A percentile compares a stretch with the other conserved stretches of the same genome.
These are phyloP conservation scores for Halcyon chelicuti DNA, from an alignment of 2,797 vertebrate genomes.

Conservation along the genomic window DNA sequence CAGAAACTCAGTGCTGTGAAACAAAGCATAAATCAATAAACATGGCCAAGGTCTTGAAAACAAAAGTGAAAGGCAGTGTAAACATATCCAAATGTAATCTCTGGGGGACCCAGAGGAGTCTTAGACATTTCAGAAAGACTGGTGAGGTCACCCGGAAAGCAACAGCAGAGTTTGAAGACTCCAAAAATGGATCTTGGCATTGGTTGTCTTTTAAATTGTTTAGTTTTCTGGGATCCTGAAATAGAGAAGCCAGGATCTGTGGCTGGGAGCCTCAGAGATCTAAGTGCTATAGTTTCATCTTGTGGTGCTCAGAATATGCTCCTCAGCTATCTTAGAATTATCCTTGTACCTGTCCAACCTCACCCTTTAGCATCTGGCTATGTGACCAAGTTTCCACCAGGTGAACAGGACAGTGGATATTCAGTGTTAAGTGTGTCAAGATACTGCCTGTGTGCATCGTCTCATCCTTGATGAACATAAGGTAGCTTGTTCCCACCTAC, in stretches of 20 bases:
- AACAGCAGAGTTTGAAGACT: neutral
- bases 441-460: neutral
- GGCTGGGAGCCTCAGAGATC: neutral
- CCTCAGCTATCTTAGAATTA: neutral
- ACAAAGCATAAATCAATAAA: conserved; percentile 65
- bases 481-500: neutral
- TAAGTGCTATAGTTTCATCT: neutral
- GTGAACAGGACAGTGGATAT: neutral
- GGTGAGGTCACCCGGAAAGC: neutral
- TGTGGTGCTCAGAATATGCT: neutral
- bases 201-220: neutral
- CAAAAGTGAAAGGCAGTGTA: conserved; percentile 38
- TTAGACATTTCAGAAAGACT: neutral
- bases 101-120: neutral
- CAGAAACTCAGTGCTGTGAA: conserved; percentile 23
- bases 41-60: conserved; percentile 38
- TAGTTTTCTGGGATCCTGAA: neutral
- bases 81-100: conserved; percentile 25
- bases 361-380: rapidly evolving
- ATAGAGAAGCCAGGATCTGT: neutral
- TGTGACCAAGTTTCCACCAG: neutral
- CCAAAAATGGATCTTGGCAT: neutral
- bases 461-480: neutral
- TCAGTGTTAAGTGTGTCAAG: neutral
- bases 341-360: neutral